These are phyloP conservation scores for Eurypyga helias DNA, from an alignment of 2,113 vertebrate genomes.

Conservation along the genomic window DNA sequence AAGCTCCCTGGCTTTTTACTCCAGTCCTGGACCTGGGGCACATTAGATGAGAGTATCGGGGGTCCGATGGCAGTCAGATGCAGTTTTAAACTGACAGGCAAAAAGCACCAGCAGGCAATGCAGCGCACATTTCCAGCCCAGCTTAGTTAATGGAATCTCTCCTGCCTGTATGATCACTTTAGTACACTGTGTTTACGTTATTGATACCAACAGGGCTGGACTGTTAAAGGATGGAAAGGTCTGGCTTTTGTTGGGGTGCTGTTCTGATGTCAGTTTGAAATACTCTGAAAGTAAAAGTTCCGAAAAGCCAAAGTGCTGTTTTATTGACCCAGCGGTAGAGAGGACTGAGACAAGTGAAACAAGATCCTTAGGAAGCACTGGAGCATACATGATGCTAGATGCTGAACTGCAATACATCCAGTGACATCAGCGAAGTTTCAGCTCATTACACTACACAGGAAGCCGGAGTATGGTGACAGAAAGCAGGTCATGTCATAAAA, in stretches of 20 bases:
- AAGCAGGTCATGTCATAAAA: conserved; percentile 45
- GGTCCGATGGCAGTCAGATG: background rate
- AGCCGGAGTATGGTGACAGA: background rate
- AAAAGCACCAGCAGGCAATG: background rate
- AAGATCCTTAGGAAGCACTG: background rate
- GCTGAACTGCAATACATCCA: background rate
- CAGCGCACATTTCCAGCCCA: background rate
- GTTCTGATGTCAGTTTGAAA: conserved; percentile 43
- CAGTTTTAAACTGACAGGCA: background rate
- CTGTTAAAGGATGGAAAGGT: background rate
- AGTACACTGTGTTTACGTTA: background rate
- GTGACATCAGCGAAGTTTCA: background rate
- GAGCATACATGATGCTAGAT: background rate
- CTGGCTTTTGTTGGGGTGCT: conserved; percentile 36
- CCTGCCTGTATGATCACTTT: background rate
- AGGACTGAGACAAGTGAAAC: conserved; percentile 26
- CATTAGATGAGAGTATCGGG: background rate
- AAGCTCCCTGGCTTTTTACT: background rate
- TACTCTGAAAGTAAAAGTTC: conserved; percentile 11
- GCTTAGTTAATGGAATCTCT: background rate
- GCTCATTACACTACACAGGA: background rate
- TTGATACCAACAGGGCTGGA: background rate
- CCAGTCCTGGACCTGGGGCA: background rate
- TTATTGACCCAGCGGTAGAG: background rate
- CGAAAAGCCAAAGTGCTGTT: background rate